phyloP scores from a whole-genome alignment of 2,888 invertebrate genomes.

The Morpho helenor region DNA sequence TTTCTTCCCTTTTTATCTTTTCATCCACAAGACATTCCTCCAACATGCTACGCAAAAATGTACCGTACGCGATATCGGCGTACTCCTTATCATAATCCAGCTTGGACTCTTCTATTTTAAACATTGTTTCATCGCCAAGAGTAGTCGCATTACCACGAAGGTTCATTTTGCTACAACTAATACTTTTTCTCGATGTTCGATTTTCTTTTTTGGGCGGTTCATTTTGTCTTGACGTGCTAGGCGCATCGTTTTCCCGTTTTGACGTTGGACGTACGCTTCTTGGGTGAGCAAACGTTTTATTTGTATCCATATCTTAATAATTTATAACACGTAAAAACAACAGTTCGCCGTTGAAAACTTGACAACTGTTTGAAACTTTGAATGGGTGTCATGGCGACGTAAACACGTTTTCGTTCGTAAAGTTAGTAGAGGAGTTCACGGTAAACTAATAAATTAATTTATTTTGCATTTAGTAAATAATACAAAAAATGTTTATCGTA shows the following conservation, averaged over 20 bases:
- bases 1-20: constrained; percentile 59
- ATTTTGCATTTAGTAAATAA: background rate
- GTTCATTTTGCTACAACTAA: background rate
- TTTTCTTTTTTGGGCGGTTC: background rate
- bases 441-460: background rate
- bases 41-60: constrained; percentile 54
- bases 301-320: constrained; percentile 42
- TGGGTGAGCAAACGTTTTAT: constrained; percentile 41
- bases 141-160: constrained; percentile 36
- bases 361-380: constrained; percentile 47
- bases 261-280: constrained; percentile 37
- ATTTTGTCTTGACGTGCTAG: constrained; percentile 36
- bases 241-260: constrained; percentile 41
- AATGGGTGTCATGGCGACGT: constrained; percentile 55
- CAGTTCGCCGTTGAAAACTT: constrained; percentile 25
- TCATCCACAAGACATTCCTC: constrained; percentile 63
- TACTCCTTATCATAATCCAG: constrained; percentile 47
- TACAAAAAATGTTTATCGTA: background rate
- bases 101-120: constrained; percentile 37
- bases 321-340: background rate
- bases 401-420: constrained; percentile 5
- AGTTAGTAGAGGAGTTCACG: background rate
- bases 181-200: constrained; percentile 3
- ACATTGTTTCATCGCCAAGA: constrained; percentile 36
- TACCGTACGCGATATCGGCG: constrained; percentile 55